A percentile compares a stretch with the other conserved stretches of the same genome.
phyloP scores from a whole-genome alignment of 30 jellyfish, hydroid and myxozoan species.

The Hydra vulgaris region DNA sequence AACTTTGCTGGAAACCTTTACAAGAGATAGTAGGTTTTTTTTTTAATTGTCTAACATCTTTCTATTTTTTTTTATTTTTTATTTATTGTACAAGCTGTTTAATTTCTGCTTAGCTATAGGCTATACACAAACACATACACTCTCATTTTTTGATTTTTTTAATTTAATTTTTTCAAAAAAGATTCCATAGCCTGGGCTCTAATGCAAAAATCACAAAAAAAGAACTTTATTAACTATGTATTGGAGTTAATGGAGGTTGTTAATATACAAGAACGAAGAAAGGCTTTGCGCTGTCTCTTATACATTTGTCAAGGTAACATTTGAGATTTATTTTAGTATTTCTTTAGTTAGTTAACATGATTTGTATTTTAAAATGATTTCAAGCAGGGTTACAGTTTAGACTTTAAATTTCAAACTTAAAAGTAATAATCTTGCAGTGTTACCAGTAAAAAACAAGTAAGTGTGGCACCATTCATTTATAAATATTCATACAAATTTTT shows the following conservation, averaged over 20 bases:
- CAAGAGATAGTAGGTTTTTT: slow-evolving; percentile 34
- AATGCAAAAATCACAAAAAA: slow-evolving; percentile 18
- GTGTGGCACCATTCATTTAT: too few relatives aligned
- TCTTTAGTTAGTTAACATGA: neutral
- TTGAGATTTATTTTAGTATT: neutral
- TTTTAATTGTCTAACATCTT: too few relatives aligned
- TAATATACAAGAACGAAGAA: slow-evolving; percentile 47
- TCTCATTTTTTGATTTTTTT: neutral
- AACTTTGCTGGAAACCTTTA: slow-evolving; percentile 11
- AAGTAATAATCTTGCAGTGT: too few relatives aligned
- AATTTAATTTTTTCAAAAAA: neutral
- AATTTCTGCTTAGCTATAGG: too few relatives aligned
- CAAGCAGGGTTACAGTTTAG: too few relatives aligned
- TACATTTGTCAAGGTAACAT: slow-evolving; percentile 67
- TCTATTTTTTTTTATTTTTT: too few relatives aligned
- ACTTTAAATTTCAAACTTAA: too few relatives aligned
- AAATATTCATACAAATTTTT: too few relatives aligned
- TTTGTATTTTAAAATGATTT: too few relatives aligned
- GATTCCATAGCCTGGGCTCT: slow-evolving; percentile 52
- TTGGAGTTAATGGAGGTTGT: slow-evolving; percentile 58
- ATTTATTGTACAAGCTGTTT: too few relatives aligned
- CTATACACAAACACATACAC: too few relatives aligned
- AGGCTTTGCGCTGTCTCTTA: slow-evolving; percentile 50
- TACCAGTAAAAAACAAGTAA: too few relatives aligned
- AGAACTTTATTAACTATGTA: slow-evolving; percentile 34